Evolutionary conservation across 2,113 vertebrate species (phyloP).

Genomic region (Mungos mungo): DNA sequence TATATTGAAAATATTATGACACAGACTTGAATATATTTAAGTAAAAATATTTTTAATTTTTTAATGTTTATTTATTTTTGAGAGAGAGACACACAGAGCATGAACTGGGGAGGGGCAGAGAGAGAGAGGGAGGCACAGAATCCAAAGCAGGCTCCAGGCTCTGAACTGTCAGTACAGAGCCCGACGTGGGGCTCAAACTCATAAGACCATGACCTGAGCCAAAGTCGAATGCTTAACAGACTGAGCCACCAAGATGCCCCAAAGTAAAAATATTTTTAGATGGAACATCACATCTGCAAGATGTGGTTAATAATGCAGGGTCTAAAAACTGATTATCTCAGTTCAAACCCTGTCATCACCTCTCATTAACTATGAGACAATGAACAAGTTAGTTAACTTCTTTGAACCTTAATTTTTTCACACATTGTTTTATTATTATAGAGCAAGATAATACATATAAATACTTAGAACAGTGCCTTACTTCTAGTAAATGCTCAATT

Average conservation of each 20-base stretch:
- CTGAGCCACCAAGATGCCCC: no score
- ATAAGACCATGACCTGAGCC: no score
- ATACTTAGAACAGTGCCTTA: not conserved
- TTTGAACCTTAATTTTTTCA: not conserved
- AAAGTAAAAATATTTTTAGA: not conserved
- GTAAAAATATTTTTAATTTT: not conserved
- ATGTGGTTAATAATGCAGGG: not conserved
- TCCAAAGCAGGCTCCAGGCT: no score
- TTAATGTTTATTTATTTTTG: not conserved
- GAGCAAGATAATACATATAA: not conserved
- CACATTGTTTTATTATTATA: not conserved
- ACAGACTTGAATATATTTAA: not conserved
- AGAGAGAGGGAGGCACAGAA: no score
- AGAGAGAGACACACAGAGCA: no score
- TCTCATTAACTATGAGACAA: not conserved
- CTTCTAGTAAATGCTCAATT: not conserved
- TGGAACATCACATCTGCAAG: not conserved
- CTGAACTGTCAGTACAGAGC: no score
- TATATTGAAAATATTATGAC: not conserved
- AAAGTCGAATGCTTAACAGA: no score
- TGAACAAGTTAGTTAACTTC: not conserved
- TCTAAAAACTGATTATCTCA: not conserved
- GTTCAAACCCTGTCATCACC: not conserved
- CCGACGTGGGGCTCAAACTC: no score
- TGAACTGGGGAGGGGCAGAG: no score